These are phyloP conservation scores for Eidolon dupreanum DNA, from an alignment of 2,797 vertebrate genomes.

Conservation along the genomic window DNA sequence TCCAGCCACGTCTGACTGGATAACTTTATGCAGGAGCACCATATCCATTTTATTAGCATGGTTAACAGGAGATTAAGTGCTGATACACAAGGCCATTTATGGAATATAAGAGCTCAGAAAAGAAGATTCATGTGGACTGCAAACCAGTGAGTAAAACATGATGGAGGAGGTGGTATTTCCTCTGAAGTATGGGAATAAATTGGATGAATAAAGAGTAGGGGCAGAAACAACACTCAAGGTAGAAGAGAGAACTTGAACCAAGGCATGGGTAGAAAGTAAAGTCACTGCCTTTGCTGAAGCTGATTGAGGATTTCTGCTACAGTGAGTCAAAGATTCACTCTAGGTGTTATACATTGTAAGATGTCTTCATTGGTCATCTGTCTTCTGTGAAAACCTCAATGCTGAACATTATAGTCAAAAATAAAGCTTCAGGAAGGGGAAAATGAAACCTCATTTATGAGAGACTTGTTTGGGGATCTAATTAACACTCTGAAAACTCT, in stretches of 20 bases:
- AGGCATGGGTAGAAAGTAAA: background rate
- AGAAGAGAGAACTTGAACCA: background rate
- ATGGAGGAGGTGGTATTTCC: background rate
- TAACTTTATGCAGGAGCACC: slow-evolving; percentile 61
- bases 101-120: slow-evolving; percentile 39
- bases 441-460: background rate
- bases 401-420: background rate
- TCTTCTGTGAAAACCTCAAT: background rate
- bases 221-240: background rate
- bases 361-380: background rate
- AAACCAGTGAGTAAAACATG: background rate
- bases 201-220: background rate
- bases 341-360: background rate
- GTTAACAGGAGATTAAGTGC: slow-evolving; percentile 59
- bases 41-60: slow-evolving; percentile 62
- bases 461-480: background rate
- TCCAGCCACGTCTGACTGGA: slow-evolving; percentile 60
- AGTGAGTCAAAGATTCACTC: background rate
- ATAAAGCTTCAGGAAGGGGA: background rate
- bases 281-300: background rate
- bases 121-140: background rate
- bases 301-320: background rate
- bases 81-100: slow-evolving; percentile 46
- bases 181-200: background rate
- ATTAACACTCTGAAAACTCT: background rate